phyloP scores from a whole-genome alignment of 2,113 vertebrate species.

The Meriones unguiculatus region DNA sequence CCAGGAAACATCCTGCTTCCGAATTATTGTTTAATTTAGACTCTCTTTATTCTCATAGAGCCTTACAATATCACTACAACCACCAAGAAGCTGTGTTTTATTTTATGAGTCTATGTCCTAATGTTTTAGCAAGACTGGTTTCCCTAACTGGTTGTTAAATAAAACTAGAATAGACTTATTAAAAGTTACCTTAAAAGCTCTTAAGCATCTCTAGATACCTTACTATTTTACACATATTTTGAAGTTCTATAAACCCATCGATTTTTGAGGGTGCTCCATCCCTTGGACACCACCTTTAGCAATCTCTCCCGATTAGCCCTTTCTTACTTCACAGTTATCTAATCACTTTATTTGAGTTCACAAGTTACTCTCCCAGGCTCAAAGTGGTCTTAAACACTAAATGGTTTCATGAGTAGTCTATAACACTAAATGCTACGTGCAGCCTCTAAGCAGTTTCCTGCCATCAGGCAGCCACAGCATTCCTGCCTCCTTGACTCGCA shows the following conservation, averaged over 20 bases:
- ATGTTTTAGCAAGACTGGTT: constrained; percentile 79
- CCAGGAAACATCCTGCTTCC: constrained; percentile 80
- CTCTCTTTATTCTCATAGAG: constrained; percentile 81
- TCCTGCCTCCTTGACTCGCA: constrained; percentile 64
- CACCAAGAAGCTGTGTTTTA: constrained; percentile 80
- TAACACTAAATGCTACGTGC: constrained; percentile 29
- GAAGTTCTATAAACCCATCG: constrained; percentile 65
- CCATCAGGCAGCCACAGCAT: neutral
- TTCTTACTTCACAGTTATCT: constrained; percentile 80
- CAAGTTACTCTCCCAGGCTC: constrained; percentile 78
- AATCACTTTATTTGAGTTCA: constrained; percentile 85
- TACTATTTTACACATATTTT: constrained; percentile 84
- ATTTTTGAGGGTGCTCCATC: constrained; percentile 75
- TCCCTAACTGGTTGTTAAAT: constrained; percentile 84
- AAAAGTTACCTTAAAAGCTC: constrained; percentile 85
- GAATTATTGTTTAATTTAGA: constrained; percentile 86
- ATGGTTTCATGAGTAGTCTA: constrained; percentile 64
- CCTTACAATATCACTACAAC: constrained; percentile 77
- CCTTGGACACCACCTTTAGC: constrained; percentile 57
- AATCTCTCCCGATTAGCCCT: neutral
- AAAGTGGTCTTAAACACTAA: constrained; percentile 84
- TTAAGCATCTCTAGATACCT: constrained; percentile 83
- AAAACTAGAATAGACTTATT: constrained; percentile 85
- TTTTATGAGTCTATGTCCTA: constrained; percentile 84
- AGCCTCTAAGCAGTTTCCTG: constrained; percentile 37